Percentiles rank a stretch among this genome's conserved stretches.
Evolutionary conservation across 2,113 vertebrate genomes (phyloP).

Genomic region (Bubo scandiacus): DNA sequence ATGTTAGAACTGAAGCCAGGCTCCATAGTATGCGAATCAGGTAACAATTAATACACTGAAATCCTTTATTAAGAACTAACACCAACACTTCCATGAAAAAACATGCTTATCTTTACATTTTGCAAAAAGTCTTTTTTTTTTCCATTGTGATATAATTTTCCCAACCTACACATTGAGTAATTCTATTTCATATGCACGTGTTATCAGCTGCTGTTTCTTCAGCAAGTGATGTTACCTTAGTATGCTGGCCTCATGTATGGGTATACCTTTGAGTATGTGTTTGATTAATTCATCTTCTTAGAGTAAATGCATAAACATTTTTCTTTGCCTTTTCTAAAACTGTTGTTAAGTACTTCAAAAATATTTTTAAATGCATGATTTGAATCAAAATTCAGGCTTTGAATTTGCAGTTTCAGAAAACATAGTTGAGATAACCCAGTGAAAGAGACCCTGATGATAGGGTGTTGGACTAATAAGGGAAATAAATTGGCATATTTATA

Average conservation of each 20-base stretch:
- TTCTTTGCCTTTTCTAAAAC: background rate
- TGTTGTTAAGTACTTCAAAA: background rate
- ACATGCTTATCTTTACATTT: background rate
- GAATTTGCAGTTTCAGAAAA: background rate
- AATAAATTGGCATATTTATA: background rate
- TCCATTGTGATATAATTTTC: background rate
- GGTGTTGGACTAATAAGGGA: background rate
- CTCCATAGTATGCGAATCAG: slow-evolving; percentile 93
- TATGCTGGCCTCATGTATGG: background rate
- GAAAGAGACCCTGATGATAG: background rate
- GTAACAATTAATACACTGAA: slow-evolving; percentile 70
- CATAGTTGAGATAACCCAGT: background rate
- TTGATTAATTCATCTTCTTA: background rate
- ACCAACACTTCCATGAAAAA: background rate
- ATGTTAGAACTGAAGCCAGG: slow-evolving; percentile 97
- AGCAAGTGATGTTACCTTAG: background rate
- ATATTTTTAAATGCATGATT: background rate
- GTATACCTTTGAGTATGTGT: background rate
- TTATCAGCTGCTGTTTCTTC: background rate
- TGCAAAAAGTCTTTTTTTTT: background rate
- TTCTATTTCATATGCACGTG: background rate
- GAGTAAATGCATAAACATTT: background rate
- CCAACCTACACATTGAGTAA: background rate
- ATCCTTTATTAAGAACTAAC: background rate
- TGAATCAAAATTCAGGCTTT: background rate